phyloP scores from a whole-genome alignment of 2,797 vertebrate genomes.

The Chaenodraco wilsoni region DNA sequence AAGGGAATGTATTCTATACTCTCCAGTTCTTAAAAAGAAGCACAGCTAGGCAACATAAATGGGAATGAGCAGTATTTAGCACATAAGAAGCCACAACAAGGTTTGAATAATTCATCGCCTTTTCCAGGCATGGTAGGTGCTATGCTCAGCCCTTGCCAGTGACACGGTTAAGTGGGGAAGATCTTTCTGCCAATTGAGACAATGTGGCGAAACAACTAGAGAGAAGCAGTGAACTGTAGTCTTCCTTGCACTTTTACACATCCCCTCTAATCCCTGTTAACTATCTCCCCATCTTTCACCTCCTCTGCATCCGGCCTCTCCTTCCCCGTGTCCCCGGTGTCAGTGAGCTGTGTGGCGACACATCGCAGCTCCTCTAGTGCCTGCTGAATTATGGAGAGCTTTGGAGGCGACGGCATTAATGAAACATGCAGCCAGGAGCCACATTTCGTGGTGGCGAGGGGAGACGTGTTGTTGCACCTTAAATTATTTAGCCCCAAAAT shows the following conservation, averaged over 20 bases:
- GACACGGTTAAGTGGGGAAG: constrained; percentile 77
- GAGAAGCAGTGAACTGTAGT: constrained; percentile 83
- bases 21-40: constrained; percentile 14
- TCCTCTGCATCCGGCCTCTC: constrained; percentile 76
- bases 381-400: constrained; percentile 89
- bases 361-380: constrained; percentile 84
- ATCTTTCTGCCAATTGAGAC: constrained; percentile 82
- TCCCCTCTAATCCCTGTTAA: constrained; percentile 21
- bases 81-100: constrained; percentile 79
- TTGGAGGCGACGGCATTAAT: constrained; percentile 87
- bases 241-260: constrained; percentile 82
- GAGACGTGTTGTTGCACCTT: constrained; percentile 78
- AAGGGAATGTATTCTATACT: constrained; percentile 6
- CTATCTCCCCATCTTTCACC: constrained; percentile 58
- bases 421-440: constrained; percentile 88
- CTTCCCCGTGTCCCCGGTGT: constrained; percentile 70
- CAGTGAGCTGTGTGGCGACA: constrained; percentile 81
- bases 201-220: constrained; percentile 78
- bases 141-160: constrained; percentile 74
- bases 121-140: constrained; percentile 78
- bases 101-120: constrained; percentile 86
- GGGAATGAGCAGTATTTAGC: constrained; percentile 70
- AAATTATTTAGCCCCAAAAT: constrained; percentile 85
- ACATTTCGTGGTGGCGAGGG: constrained; percentile 76
- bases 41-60: constrained; percentile 40